Evolutionary conservation across 2,797 vertebrate genomes (phyloP).

Genomic region (Onychomys arenicola): DNA sequence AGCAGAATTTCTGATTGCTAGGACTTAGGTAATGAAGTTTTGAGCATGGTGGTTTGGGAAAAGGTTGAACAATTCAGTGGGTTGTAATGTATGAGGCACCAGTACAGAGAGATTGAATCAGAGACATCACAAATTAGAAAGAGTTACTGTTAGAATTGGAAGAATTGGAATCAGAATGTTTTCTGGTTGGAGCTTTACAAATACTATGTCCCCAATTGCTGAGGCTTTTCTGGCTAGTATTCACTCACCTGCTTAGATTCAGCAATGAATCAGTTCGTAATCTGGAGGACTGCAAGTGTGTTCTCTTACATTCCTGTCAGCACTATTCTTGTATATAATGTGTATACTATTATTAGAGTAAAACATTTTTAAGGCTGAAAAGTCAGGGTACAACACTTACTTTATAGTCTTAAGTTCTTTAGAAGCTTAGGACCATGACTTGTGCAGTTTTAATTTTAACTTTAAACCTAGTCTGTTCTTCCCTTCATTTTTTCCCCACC

Average conservation of each 20-base stretch:
- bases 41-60: background rate
- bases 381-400: background rate
- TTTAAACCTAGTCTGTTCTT: background rate
- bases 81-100: background rate
- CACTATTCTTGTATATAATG: background rate
- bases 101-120: constrained; percentile 1
- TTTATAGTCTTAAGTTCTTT: background rate
- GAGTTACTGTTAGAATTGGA: constrained; percentile 29
- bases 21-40: background rate
- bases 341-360: background rate
- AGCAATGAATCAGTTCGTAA: background rate
- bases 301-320: background rate
- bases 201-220: background rate
- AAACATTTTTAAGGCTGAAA: background rate
- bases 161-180: constrained; percentile 27
- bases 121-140: constrained; percentile 19
- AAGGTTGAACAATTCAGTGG: background rate
- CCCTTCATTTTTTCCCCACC: background rate
- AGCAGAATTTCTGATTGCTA: background rate
- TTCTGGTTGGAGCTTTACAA: background rate
- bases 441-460: background rate
- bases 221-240: background rate
- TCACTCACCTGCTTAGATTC: background rate
- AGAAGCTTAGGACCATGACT: background rate
- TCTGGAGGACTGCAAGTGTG: background rate